Conservation (phyloP, 2,113 vertebrate genomes). For the Corythoichthys intestinalis region DNA sequence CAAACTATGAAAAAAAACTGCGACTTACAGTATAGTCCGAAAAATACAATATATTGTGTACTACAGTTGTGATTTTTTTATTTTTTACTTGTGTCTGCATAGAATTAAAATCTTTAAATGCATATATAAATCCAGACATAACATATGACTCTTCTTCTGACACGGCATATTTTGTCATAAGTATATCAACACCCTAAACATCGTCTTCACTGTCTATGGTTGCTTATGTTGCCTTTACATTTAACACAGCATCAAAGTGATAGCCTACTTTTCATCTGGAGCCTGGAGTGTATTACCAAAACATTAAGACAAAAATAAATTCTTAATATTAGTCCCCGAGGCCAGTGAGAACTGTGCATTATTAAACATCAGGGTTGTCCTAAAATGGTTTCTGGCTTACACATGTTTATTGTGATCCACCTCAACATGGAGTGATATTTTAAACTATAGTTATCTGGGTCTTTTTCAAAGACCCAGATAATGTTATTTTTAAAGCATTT, state of each 20-base stretch:
- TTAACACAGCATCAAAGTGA: conserved; percentile 20
- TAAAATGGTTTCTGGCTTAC: conserved; percentile 7
- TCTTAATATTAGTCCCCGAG: conserved; percentile 32
- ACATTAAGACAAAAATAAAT: conserved; percentile 52
- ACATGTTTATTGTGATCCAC: conserved; percentile 16
- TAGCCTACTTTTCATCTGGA: conserved; percentile 35
- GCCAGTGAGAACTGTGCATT: conserved; percentile 21
- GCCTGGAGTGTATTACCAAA: conserved; percentile 44
- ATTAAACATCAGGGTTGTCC: conserved; percentile 33
- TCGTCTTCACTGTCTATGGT: not conserved
- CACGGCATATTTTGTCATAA: too few species aligned
- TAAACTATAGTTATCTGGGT: not conserved
- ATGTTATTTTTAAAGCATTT: conserved; percentile 21
- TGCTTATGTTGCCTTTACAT: conserved; percentile 12
- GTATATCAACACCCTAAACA: conserved; percentile 19
- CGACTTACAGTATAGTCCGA: too few species aligned
- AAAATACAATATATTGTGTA: too few species aligned
- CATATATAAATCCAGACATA: too few species aligned
- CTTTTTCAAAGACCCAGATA: too few species aligned
- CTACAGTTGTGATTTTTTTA: too few species aligned
- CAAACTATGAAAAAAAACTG: too few species aligned
- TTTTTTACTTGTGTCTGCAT: too few species aligned
- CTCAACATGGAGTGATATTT: conserved; percentile 12
- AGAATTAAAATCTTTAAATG: too few species aligned
- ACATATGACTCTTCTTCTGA: too few species aligned